Conservation (phyloP, 1,140 invertebrate species). For the Papilio helenus region DNA sequence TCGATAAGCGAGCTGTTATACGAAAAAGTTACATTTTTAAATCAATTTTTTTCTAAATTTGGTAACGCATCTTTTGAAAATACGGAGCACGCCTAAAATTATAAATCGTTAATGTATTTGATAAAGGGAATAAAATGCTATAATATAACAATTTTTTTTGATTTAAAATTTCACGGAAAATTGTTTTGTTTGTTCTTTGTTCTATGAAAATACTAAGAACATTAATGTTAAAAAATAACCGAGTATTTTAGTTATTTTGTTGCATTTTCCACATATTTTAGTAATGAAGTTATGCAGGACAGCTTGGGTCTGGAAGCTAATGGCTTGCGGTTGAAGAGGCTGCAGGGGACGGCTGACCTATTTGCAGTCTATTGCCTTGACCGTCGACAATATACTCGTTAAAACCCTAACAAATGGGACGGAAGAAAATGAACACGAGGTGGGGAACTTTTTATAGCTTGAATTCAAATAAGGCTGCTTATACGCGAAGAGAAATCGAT, state of each 20-base stretch:
- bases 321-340: constrained; percentile 9
- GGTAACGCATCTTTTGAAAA: too few relatives aligned
- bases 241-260: neutral
- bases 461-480: neutral
- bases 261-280: neutral
- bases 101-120: too few relatives aligned
- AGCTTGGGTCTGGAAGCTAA: constrained; percentile 2
- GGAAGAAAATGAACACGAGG: constrained; percentile 40
- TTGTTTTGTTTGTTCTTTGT: too few relatives aligned
- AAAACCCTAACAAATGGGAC: constrained; percentile 42
- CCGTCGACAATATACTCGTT: constrained; percentile 59
- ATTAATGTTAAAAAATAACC: neutral
- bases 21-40: neutral
- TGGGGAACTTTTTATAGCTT: constrained; percentile 1
- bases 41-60: too few relatives aligned
- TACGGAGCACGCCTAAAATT: too few relatives aligned
- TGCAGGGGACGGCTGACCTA: constrained; percentile 53
- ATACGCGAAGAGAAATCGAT: neutral
- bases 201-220: neutral
- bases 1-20: neutral
- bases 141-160: too few relatives aligned
- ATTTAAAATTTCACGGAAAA: too few relatives aligned
- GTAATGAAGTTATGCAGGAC: constrained; percentile 2
- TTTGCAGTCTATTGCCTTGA: constrained; percentile 49
- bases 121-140: too few relatives aligned